Percentiles rank a stretch among this genome's conserved stretches.
These are phyloP conservation scores for Cranoglanis bouderius DNA, from an alignment of 2,113 vertebrate genomes.

Conservation along the genomic window DNA sequence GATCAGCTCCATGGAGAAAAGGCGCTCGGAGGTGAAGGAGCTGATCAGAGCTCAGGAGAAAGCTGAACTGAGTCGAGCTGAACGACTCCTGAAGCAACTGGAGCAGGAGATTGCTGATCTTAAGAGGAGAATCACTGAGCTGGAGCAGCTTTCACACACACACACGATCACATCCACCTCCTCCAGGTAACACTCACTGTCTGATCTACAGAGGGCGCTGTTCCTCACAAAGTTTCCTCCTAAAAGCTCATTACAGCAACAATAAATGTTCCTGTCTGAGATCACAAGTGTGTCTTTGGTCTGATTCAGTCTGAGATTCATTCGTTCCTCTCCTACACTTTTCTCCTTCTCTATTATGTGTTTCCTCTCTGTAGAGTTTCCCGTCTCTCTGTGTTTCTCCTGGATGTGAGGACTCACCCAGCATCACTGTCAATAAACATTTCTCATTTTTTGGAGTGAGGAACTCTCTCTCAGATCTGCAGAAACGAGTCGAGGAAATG, in stretches of 20 bases:
- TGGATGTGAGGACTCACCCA: background rate
- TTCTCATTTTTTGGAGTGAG: background rate
- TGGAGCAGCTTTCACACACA: conserved; percentile 47
- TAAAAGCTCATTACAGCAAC: too few species aligned
- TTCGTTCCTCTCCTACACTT: background rate
- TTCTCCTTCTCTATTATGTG: background rate
- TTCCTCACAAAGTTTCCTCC: too few species aligned
- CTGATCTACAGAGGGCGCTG: conserved; percentile 1
- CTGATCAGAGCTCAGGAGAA: conserved; percentile 2
- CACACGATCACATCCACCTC: conserved; percentile 49
- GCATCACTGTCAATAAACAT: background rate
- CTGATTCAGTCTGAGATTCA: too few species aligned
- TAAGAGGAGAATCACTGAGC: conserved; percentile 40
- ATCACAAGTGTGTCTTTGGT: too few species aligned
- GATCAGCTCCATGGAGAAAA: background rate
- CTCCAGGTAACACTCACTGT: conserved; percentile 39
- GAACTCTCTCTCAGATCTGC: background rate
- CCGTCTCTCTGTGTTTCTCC: background rate
- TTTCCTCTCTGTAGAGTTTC: background rate
- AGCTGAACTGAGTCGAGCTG: background rate
- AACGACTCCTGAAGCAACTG: background rate
- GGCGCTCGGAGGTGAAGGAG: background rate
- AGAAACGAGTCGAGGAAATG: background rate
- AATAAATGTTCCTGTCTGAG: background rate
- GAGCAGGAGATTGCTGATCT: conserved; percentile 43